Percentiles rank a stretch among this genome's conserved stretches.
Evolutionary conservation across 2,888 invertebrate species (phyloP).

Genomic region (Tetanocera ferruginea): DNA sequence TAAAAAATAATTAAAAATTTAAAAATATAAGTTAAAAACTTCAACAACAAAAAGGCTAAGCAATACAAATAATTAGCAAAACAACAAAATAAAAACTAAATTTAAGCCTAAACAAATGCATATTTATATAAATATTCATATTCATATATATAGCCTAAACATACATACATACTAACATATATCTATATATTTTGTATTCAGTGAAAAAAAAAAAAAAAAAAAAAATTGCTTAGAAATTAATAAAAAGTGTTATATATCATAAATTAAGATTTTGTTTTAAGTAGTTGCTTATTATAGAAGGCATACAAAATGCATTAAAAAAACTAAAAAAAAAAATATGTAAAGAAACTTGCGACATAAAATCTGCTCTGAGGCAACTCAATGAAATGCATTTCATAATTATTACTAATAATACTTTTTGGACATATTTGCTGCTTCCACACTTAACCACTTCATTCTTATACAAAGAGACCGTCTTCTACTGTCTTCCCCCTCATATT

Average conservation of each 20-base stretch:
- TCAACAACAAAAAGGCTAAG: slow-evolving; percentile 39
- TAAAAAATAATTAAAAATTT: slow-evolving; percentile 32
- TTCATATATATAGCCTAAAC: not conserved
- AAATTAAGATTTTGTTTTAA: slow-evolving; percentile 30
- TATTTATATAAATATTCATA: too few species aligned
- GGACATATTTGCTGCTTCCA: too few species aligned
- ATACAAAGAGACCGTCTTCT: too few species aligned
- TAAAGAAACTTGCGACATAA: slow-evolving; percentile 32
- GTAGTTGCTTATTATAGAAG: not conserved
- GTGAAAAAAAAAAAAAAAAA: not conserved
- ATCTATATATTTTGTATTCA: not conserved
- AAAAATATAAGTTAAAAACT: slow-evolving; percentile 44
- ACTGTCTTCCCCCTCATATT: too few species aligned
- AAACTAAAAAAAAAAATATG: slow-evolving; percentile 16
- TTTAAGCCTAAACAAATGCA: not conserved
- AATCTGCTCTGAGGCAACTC: not conserved
- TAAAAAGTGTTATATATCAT: slow-evolving; percentile 30
- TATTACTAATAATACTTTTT: too few species aligned
- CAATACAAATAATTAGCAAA: slow-evolving; percentile 44
- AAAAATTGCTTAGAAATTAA: too few species aligned
- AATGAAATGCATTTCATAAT: not conserved
- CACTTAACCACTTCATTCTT: too few species aligned
- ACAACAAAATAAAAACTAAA: slow-evolving; percentile 46
- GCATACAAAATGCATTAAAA: slow-evolving; percentile 34
- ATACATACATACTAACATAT: too few species aligned